Conservation (phyloP, 30 jellyfish, hydroid and myxozoan species). For the Nemopilema nomurai region DNA sequence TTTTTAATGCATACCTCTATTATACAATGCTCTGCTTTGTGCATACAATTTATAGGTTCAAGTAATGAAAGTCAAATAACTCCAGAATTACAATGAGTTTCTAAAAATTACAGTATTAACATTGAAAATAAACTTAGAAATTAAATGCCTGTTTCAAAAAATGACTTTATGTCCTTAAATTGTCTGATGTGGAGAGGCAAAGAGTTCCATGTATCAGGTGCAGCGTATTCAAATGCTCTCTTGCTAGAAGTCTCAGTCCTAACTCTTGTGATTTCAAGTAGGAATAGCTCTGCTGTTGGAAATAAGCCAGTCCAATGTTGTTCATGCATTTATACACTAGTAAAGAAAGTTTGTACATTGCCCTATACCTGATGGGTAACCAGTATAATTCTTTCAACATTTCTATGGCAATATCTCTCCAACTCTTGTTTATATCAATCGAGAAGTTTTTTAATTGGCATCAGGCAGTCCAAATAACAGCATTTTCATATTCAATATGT, state of each 20-base stretch:
- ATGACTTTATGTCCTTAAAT: too few relatives aligned
- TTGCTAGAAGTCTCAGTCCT: not conserved
- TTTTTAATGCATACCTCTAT: too few relatives aligned
- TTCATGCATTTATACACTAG: slow-evolving; percentile 2
- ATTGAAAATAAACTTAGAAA: too few relatives aligned
- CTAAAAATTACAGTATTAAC: too few relatives aligned
- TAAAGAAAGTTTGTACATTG: not conserved
- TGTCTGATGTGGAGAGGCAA: slow-evolving; percentile 17
- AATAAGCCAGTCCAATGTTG: slow-evolving; percentile 3
- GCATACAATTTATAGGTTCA: too few relatives aligned
- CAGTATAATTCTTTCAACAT: slow-evolving; percentile 4
- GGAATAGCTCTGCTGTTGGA: slow-evolving; percentile 1
- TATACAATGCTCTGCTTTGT: too few relatives aligned
- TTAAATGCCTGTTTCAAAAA: too few relatives aligned
- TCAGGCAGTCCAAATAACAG: slow-evolving; percentile 12
- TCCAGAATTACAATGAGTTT: too few relatives aligned
- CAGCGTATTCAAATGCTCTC: slow-evolving; percentile 30
- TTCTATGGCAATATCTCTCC: slow-evolving; percentile 6
- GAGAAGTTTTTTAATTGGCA: not conserved
- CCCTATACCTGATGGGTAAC: slow-evolving; percentile 4
- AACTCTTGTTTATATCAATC: not conserved
- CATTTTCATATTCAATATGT: slow-evolving; percentile 8
- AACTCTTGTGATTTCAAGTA: not conserved
- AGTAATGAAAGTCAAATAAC: too few relatives aligned
- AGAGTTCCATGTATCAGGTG: slow-evolving; percentile 4